Evolutionary conservation across 1,140 invertebrate species (phyloP).

Genomic region (Leptonema lineaticorne): DNA sequence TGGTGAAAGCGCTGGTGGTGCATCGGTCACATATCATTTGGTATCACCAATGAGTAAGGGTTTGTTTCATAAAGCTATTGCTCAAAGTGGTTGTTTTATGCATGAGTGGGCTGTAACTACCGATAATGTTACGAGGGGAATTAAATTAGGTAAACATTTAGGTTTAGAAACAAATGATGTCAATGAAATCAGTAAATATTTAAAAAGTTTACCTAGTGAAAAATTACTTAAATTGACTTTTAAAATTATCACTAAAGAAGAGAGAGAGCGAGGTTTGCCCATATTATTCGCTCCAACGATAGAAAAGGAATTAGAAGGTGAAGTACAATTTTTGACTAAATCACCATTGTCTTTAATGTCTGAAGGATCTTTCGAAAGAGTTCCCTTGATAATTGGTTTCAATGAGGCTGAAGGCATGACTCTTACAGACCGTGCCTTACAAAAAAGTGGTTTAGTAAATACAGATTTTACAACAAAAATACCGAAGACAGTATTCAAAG

Average conservation of each 20-base stretch:
- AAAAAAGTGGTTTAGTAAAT: conserved; percentile 45
- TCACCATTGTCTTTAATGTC: conserved; percentile 47
- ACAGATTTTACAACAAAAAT: conserved; percentile 47
- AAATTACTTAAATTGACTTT: conserved; percentile 47
- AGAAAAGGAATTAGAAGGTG: conserved; percentile 49
- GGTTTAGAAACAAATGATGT: conserved; percentile 52
- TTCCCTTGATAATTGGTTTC: conserved; percentile 65
- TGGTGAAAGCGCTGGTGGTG: conserved; percentile 72
- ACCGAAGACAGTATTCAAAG: conserved; percentile 46
- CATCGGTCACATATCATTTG: conserved; percentile 68
- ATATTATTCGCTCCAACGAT: conserved; percentile 51
- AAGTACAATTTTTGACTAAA: conserved; percentile 48
- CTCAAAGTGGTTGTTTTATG: conserved; percentile 63
- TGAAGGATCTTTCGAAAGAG: conserved; percentile 51
- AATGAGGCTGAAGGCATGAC: conserved; percentile 60
- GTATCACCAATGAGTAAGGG: conserved; percentile 66
- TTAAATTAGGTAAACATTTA: conserved; percentile 49
- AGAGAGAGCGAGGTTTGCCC: conserved; percentile 51
- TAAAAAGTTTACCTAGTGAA: conserved; percentile 50
- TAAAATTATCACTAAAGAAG: conserved; percentile 45
- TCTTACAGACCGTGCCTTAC: conserved; percentile 44
- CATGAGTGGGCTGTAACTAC: conserved; percentile 45
- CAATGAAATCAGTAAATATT: conserved; percentile 49
- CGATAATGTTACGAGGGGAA: conserved; percentile 46
- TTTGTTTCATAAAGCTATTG: conserved; percentile 53